A percentile compares a stretch with the other conserved stretches of the same genome.
phyloP scores from a whole-genome alignment of 2,888 invertebrate genomes.

The Andrena haemorrhoa region DNA sequence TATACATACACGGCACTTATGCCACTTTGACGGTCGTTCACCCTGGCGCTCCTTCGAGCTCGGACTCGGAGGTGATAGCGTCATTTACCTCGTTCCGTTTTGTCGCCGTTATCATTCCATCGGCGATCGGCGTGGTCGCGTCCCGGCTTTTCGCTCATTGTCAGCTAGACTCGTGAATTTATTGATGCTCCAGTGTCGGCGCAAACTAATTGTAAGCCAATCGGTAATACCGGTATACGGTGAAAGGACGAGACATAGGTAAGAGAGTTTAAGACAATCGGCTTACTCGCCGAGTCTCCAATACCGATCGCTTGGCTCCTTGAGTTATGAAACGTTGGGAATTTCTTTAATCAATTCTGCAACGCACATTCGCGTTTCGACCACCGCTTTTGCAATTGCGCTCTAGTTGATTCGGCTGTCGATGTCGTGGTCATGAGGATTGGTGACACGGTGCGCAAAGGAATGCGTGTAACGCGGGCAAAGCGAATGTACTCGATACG shows the following conservation, averaged over 20 bases:
- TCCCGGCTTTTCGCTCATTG: neutral
- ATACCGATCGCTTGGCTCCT: neutral
- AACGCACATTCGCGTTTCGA: neutral
- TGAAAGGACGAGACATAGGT: no score
- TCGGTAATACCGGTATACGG: no score
- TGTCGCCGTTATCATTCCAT: slow-evolving; percentile 30
- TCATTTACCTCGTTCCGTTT: slow-evolving; percentile 61
- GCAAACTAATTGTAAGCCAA: neutral
- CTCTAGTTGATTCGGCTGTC: neutral
- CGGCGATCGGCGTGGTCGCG: slow-evolving; percentile 5
- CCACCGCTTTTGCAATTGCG: slow-evolving; percentile 18
- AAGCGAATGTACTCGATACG: slow-evolving; percentile 22
- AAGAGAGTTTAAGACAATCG: no score
- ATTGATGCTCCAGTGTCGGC: neutral
- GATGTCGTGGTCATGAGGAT: neutral
- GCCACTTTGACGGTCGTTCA: slow-evolving; percentile 83
- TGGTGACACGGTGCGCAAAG: slow-evolving; percentile 12
- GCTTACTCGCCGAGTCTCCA: no score
- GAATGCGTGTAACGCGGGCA: slow-evolving; percentile 55
- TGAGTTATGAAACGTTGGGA: slow-evolving; percentile 29
- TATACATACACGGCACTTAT: slow-evolving; percentile 71
- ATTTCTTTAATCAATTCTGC: slow-evolving; percentile 29
- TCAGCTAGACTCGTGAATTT: neutral
- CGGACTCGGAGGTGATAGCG: slow-evolving; percentile 48
- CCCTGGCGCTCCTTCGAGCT: slow-evolving; percentile 69